Percentiles rank a stretch among this genome's conserved stretches.
Evolutionary conservation across 2,113 vertebrate genomes (phyloP).

Genomic region (Promerops cafer): DNA sequence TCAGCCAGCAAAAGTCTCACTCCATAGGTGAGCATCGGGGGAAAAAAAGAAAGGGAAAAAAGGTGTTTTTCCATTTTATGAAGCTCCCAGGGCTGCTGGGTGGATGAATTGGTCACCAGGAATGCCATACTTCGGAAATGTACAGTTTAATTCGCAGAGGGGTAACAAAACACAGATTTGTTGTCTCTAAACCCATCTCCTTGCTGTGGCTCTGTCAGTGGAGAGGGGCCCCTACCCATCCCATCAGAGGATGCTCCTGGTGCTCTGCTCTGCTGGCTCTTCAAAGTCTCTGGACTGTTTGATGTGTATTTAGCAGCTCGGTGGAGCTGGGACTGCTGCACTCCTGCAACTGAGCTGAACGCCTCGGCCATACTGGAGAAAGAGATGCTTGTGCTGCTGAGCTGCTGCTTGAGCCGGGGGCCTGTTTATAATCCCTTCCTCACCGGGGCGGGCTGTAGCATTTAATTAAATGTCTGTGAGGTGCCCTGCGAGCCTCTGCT

Average conservation of each 20-base stretch:
- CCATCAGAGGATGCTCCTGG: background rate
- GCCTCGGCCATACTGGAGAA: accelerated
- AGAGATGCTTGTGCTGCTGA: conserved; percentile 1
- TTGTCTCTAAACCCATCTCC: background rate
- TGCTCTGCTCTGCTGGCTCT: background rate
- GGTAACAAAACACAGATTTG: accelerated
- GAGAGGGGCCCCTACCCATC: background rate
- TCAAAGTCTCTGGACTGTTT: background rate
- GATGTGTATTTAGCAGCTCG: background rate
- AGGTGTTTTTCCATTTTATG: background rate
- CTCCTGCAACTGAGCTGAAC: accelerated
- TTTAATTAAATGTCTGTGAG: conserved; percentile 30
- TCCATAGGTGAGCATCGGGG: background rate
- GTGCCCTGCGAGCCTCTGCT: background rate
- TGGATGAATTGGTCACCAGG: background rate
- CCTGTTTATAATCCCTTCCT: background rate
- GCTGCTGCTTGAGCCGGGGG: background rate
- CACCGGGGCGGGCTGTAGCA: background rate
- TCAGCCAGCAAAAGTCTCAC: background rate
- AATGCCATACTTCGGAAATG: background rate
- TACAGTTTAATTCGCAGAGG: background rate
- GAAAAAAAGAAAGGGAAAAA: background rate
- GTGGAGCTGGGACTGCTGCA: background rate
- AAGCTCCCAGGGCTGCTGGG: background rate
- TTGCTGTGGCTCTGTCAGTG: background rate